Percentiles rank a stretch among this genome's conserved stretches.
These are phyloP conservation scores for Anthoptus insignis DNA, from an alignment of 2,888 invertebrate species.

Conservation along the genomic window DNA sequence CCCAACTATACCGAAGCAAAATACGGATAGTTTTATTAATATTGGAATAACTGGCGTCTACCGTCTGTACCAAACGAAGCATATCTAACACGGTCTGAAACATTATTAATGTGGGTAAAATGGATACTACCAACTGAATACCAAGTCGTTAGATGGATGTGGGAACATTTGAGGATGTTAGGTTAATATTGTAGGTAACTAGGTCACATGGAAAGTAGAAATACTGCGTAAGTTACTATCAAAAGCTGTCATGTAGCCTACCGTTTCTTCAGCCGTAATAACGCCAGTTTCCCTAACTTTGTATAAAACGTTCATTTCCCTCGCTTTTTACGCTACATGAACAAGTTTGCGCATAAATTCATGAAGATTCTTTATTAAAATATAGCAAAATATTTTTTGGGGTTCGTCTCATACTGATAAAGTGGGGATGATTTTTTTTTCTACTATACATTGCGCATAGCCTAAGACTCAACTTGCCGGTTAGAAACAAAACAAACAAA, in stretches of 20 bases:
- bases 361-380: constrained; percentile 22
- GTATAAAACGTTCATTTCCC: background rate
- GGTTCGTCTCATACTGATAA: too few species aligned
- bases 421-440: too few species aligned
- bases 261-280: constrained; percentile 3
- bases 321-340: constrained; percentile 2
- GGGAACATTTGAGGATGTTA: constrained; percentile 6
- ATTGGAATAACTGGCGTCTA: background rate
- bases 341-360: constrained; percentile 27
- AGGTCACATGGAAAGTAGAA: constrained; percentile 2
- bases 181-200: constrained; percentile 2
- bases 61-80: constrained; percentile 3
- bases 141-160: background rate
- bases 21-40: too few species aligned
- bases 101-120: constrained; percentile 1
- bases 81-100: constrained; percentile 2
- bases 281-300: constrained; percentile 10
- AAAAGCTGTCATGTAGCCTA: constrained; percentile 15
- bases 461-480: too few species aligned
- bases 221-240: constrained; percentile 4
- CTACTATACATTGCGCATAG: too few species aligned
- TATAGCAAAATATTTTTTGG: background rate
- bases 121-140: background rate
- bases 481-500: too few species aligned
- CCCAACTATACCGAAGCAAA: too few species aligned